These are phyloP conservation scores for Ctenomys sociabilis DNA, from an alignment of 2,113 vertebrate species.

Conservation along the genomic window DNA sequence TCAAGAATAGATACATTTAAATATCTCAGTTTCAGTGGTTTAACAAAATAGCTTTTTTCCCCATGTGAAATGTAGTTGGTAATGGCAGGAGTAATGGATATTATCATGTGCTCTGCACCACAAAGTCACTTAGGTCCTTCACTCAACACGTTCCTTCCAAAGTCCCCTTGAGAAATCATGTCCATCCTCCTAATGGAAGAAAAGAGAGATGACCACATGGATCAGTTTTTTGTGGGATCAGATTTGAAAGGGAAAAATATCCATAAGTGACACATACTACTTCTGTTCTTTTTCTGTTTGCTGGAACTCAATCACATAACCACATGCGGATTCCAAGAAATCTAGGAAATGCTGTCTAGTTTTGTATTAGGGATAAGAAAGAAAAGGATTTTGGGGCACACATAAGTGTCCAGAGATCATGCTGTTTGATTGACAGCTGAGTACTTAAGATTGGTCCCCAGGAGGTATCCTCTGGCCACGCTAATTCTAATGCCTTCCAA, in stretches of 20 bases:
- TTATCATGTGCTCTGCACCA: neutral
- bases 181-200: neutral
- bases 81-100: neutral
- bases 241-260: neutral
- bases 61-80: neutral
- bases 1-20: neutral
- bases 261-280: neutral
- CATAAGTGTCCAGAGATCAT: neutral
- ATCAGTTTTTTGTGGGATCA: slow-evolving; percentile 6
- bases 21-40: neutral
- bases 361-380: neutral
- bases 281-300: slow-evolving; percentile 22
- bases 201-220: neutral
- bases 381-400: slow-evolving; percentile 1
- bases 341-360: neutral
- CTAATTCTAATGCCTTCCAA: neutral
- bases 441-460: neutral
- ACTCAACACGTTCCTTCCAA: neutral
- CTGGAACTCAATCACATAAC: neutral
- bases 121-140: neutral
- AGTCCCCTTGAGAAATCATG: neutral
- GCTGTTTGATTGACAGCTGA: neutral
- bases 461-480: neutral
- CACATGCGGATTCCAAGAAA: neutral
- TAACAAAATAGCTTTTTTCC: slow-evolving; percentile 12